Evolutionary conservation across 2,113 vertebrate genomes (phyloP).

Genomic region (Eptesicus fuscus): DNA sequence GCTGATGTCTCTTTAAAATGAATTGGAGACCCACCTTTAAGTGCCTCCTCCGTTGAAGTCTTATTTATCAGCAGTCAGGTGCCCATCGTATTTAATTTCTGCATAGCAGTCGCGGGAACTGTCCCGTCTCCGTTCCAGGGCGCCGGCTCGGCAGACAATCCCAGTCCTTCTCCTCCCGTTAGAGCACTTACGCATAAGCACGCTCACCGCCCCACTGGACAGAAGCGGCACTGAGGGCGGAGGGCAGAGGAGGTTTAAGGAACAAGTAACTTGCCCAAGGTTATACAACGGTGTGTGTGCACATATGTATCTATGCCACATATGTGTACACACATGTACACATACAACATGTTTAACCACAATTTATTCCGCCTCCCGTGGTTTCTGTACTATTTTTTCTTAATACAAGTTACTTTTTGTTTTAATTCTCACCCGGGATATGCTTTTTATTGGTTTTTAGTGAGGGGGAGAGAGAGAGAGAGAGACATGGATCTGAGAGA

Average conservation of each 20-base stretch:
- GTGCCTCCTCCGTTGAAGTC: background rate
- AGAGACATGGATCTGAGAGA: background rate
- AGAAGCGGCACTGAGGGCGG: background rate
- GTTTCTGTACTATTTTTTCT: background rate
- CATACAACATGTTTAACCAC: background rate
- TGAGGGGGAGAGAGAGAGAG: no score
- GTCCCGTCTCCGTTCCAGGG: background rate
- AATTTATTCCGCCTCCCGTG: background rate
- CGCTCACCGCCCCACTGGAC: background rate
- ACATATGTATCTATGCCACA: background rate
- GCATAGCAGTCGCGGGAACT: background rate
- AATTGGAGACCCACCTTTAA: background rate
- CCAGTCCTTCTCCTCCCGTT: background rate
- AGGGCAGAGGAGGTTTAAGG: background rate
- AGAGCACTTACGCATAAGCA: accelerated
- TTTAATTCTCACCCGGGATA: background rate
- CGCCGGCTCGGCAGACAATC: background rate
- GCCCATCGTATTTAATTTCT: background rate
- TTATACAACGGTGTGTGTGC: background rate
- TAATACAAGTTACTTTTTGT: background rate
- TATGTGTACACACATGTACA: background rate
- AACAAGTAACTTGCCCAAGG: background rate
- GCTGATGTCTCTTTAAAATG: background rate
- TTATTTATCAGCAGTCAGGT: background rate
- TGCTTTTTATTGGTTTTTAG: background rate